Evolutionary conservation across 2,888 invertebrate genomes (phyloP), one percentile per base, ranked within the genome.

Genomic region (Nemurella pictetii): DNA sequence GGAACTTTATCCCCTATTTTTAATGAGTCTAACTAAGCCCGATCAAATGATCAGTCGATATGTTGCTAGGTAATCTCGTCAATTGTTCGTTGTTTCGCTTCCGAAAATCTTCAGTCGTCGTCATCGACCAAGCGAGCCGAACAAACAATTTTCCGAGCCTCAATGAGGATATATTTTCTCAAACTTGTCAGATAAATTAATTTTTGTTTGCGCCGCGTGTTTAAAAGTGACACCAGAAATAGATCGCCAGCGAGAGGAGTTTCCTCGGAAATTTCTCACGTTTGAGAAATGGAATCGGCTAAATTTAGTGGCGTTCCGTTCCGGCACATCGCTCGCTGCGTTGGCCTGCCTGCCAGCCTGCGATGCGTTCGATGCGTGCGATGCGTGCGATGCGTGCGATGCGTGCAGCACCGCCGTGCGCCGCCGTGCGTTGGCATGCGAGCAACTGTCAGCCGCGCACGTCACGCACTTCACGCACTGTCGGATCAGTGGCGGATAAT

Each of bases 141-240:
- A 12, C 55, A 55, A 55, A 20, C 15, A 55, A 55, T 55, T 55
- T 55, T 55, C n/a, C 55, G 20, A 55, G 55, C 55, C 9, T 55
- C n/a, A n/a, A n/a, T n/a, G n/a, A n/a, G n/a, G n/a, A n/a, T n/a
- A n/a, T 55, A 20, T 55, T 55, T 55, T 55, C 75, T 5, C 28
- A 25, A 9, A 74, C 74, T 4, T 74, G n/a, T n/a, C 26, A 26
- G 28, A 27, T n/a, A 75, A 75, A 75, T 75, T 75, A 75, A 75
- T 75, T 75, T 75, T 75, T 75, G 27, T 75, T 75, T 28, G n/a
- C 75, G 75, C 26, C 75, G 36, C 36, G 75, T 75, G 3, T 26
- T 75, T 75, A 27, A 75, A 12, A 75, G 5, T 26, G 27, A 28
- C 26, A 27, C 27, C 28, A 75, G 9, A 27, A 75, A 75, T 75